Conservation (phyloP, 2,797 vertebrate species). For the Luscinia luscinia region DNA sequence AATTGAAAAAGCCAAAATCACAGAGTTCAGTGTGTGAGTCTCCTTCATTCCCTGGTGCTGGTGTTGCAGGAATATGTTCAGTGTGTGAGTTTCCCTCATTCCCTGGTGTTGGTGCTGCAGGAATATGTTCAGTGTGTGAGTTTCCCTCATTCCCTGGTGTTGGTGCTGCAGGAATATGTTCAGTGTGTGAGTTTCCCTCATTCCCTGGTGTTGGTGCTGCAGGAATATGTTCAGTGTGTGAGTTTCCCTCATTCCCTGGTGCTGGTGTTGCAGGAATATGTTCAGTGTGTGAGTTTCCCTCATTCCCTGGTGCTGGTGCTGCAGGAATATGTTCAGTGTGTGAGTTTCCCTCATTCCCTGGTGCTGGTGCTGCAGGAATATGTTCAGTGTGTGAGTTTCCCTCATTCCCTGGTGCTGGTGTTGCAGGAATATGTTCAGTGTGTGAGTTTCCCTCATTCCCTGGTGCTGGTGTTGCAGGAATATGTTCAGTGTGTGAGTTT, state of each 20-base stretch:
- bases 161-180: no score
- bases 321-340: constrained; percentile 80
- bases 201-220: background rate
- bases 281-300: background rate
- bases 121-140: background rate
- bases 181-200: background rate
- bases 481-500: background rate
- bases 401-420: background rate
- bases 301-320: background rate
- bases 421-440: no score
- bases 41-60: background rate
- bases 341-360: background rate
- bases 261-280: constrained; percentile 81
- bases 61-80: constrained; percentile 81
- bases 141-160: background rate
- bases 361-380: no score
- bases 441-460: background rate
- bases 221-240: no score
- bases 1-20: background rate
- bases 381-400: background rate
- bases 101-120: background rate
- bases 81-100: background rate
- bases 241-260: background rate
- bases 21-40: background rate
- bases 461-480: background rate